Evolutionary conservation across 2,797 vertebrate species (phyloP), one percentile per base, ranked within the genome.

Genomic region (Etheostoma perlongum): DNA sequence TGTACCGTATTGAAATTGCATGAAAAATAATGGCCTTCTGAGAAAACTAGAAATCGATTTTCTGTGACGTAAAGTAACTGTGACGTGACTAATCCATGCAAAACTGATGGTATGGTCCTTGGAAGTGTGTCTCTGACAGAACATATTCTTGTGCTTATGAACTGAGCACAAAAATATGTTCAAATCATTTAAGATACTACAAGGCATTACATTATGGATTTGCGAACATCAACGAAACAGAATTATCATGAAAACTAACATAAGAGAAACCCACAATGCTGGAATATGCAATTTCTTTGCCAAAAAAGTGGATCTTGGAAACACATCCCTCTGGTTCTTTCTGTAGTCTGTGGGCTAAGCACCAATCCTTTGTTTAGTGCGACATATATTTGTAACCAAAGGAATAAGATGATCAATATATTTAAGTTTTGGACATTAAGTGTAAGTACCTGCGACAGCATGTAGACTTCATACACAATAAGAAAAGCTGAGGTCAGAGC

Each of bases 211-310:
- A 47, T 36, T 21, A 52, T 36, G 19, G 5, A 54, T n/a, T 67
- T 60, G 13, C 19, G 13, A 18, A 14, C n/a, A 52, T 4, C 11
- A 18, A 36, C 15, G 47, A 64, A 69, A 53, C 18, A 46, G 4
- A 44, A 53, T 52, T 42, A 30, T 36, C 9, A 18, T 52, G 48
- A 59, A n/a, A 59, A 30, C 14, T 12, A 36, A 54, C 23, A 40
- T 33, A 14, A 16, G 10, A 57, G 25, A 57, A 53, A 69, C 64
- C 10, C 36, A 46, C 23, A 79, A 63, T n/a, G 27, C 16, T 60
- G 30, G 27, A 23, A 48, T 55, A 25, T 52, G 8, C 19, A 8
- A n/a, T 40, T 42, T 48, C n/a, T 47, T n/a, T 52, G 3, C 27
- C 18, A n/a, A 21, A 7, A n/a, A 13, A n/a, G 25, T 54, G 27